Evolutionary conservation across 1,140 invertebrate genomes (phyloP).

Genomic region (Zaprionus capensis): DNA sequence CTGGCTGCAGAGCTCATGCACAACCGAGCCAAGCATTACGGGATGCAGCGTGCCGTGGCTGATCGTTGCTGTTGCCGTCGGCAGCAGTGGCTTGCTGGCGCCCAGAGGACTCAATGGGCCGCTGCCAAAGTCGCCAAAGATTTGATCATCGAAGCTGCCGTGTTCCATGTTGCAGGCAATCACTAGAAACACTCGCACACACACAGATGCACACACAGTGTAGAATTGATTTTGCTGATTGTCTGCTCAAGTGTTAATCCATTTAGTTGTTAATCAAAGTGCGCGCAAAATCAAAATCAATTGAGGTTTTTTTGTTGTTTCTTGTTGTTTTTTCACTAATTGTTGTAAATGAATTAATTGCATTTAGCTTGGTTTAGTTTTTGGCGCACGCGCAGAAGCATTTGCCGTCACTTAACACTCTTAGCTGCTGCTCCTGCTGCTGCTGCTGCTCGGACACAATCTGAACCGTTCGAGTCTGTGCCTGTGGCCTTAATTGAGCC

Average conservation of each 20-base stretch:
- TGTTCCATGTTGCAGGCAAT: conserved; percentile 87
- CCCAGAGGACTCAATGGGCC: conserved; percentile 78
- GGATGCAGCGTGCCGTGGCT: conserved; percentile 70
- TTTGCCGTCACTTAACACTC: conserved; percentile 25
- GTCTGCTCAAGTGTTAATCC: conserved; percentile 42
- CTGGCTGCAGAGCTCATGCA: conserved; percentile 70
- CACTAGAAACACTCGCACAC: conserved; percentile 4
- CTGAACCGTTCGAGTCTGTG: conserved; percentile 64
- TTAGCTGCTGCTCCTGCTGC: conserved; percentile 4
- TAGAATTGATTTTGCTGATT: conserved; percentile 6
- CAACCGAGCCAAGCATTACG: conserved; percentile 88
- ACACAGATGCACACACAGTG: conserved; percentile 29
- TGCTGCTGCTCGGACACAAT: conserved; percentile 17
- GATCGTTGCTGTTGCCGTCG: conserved; percentile 63
- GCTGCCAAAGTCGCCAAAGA: conserved; percentile 88
- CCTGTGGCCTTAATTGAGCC: conserved; percentile 81
- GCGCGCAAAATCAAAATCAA: conserved; percentile 67
- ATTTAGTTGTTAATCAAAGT: conserved; percentile 61
- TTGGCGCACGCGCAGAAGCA: conserved; percentile 48
- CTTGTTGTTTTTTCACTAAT: conserved; percentile 37
- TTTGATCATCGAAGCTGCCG: conserved; percentile 90
- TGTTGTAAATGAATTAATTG: conserved; percentile 78
- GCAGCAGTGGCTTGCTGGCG: conserved; percentile 82
- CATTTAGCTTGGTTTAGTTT: conserved; percentile 51
- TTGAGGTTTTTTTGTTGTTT: conserved; percentile 14